Evolutionary conservation across 2,888 invertebrate species (phyloP).

Genomic region (Drosophila parthenogenetica): DNA sequence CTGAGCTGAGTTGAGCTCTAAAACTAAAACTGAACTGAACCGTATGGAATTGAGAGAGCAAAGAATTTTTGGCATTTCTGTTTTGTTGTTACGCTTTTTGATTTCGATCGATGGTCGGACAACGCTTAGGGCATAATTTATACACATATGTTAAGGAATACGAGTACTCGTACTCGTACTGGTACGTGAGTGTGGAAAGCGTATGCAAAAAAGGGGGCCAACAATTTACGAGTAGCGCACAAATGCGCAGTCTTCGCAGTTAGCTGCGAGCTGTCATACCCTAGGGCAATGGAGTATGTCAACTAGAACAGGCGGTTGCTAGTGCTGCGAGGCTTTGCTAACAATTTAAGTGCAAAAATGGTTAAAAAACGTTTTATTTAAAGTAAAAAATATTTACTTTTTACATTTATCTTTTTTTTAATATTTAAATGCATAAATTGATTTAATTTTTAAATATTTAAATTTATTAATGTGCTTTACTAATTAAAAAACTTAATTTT

Average conservation of each 20-base stretch:
- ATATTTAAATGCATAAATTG: too few species aligned
- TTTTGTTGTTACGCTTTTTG: constrained; percentile 82
- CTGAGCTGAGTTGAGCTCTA: constrained; percentile 30
- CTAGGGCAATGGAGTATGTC: neutral
- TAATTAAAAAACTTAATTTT: neutral
- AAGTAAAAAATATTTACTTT: too few species aligned
- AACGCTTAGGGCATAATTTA: constrained; percentile 60
- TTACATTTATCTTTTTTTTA: too few species aligned
- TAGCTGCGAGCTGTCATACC: constrained; percentile 25
- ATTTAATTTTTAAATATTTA: neutral
- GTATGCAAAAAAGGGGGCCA: constrained; percentile 57
- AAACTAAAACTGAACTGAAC: neutral
- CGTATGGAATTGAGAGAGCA: constrained; percentile 30
- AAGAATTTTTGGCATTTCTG: constrained; percentile 74
- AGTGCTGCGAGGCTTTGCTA: too few species aligned
- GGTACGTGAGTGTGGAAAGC: constrained; percentile 42
- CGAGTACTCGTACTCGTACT: neutral
- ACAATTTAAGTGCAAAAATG: neutral
- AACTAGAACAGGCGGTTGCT: constrained; percentile 3
- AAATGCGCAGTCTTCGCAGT: constrained; percentile 70
- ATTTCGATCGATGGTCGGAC: constrained; percentile 73
- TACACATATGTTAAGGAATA: constrained; percentile 19
- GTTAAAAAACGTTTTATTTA: neutral
- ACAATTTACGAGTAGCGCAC: constrained; percentile 68
- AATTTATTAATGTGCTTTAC: neutral